These are phyloP conservation scores for Corvus hawaiiensis DNA, from an alignment of 2,113 vertebrate species.

Conservation along the genomic window DNA sequence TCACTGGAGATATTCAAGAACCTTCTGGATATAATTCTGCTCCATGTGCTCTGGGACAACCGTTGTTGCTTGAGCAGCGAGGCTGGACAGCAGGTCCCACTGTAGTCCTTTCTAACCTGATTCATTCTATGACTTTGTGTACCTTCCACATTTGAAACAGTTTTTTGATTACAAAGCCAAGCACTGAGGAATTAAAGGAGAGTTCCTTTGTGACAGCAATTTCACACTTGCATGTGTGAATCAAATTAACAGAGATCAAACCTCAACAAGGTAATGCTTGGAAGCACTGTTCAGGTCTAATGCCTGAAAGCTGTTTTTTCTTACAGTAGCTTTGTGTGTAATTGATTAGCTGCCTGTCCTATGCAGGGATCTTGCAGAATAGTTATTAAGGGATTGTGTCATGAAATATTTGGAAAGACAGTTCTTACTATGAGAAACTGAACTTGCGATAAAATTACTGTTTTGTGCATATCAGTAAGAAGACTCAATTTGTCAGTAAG, in stretches of 20 bases:
- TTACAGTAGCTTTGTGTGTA: not conserved
- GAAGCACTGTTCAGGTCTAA: not conserved
- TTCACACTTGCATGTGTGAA: not conserved
- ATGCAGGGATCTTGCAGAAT: not conserved
- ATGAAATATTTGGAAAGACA: not conserved
- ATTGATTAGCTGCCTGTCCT: not conserved
- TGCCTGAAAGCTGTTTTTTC: not conserved
- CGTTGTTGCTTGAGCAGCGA: not conserved
- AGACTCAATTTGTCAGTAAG: not conserved
- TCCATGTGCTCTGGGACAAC: not conserved
- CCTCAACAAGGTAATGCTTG: not conserved
- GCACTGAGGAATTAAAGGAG: not conserved
- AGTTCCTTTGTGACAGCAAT: not conserved
- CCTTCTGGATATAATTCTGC: not conserved
- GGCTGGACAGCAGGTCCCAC: not conserved
- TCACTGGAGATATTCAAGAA: not conserved
- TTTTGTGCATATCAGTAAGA: not conserved
- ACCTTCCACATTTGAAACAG: not conserved
- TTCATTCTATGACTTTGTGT: not conserved
- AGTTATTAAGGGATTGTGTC: not conserved
- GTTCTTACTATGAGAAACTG: not conserved
- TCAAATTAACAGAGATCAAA: not conserved
- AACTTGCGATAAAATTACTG: not conserved
- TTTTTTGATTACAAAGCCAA: not conserved
- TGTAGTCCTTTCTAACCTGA: not conserved